Percentiles rank a stretch among this genome's conserved stretches.
These are phyloP conservation scores for Coturnix japonica DNA, from an alignment of 2,113 vertebrate genomes.

Conservation along the genomic window DNA sequence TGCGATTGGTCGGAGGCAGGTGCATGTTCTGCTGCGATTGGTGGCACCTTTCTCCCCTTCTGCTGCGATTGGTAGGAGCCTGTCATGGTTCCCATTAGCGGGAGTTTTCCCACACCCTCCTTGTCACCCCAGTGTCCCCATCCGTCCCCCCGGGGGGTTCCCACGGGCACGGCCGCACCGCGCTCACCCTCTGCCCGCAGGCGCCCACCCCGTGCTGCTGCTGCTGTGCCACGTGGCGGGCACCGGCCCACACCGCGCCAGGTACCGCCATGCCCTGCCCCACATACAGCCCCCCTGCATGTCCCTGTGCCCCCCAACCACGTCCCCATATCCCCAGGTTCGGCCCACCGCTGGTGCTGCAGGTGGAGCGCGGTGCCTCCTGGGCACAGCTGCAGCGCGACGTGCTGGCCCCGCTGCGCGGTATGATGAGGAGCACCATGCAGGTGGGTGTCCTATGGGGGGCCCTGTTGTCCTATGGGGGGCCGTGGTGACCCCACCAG, in stretches of 20 bases:
- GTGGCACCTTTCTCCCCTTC: too few relatives aligned
- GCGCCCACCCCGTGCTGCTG: conserved; percentile 77
- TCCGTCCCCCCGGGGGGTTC: neutral
- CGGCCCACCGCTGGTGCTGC: conserved; percentile 87
- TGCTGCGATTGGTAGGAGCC: neutral
- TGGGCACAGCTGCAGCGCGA: conserved; percentile 91
- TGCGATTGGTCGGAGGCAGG: neutral
- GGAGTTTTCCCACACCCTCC: neutral
- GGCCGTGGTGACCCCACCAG: neutral
- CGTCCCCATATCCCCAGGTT: conserved; percentile 76
- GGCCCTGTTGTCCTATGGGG: rapidly evolving
- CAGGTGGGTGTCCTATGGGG: conserved; percentile 75
- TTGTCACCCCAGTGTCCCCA: neutral
- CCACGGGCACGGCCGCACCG: neutral
- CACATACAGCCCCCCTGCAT: neutral
- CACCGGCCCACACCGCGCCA: conserved; percentile 79
- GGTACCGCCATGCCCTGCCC: conserved; percentile 71
- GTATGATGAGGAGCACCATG: conserved; percentile 82
- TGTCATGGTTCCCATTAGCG: too few relatives aligned
- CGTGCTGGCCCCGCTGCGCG: conserved; percentile 86
- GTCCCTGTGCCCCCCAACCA: neutral
- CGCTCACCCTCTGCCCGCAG: conserved; percentile 54
- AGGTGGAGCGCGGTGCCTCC: conserved; percentile 85
- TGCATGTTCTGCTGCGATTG: neutral
- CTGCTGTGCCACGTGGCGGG: conserved; percentile 88